Conservation (phyloP, 2,113 vertebrate species). For the Steatornis caripensis region DNA sequence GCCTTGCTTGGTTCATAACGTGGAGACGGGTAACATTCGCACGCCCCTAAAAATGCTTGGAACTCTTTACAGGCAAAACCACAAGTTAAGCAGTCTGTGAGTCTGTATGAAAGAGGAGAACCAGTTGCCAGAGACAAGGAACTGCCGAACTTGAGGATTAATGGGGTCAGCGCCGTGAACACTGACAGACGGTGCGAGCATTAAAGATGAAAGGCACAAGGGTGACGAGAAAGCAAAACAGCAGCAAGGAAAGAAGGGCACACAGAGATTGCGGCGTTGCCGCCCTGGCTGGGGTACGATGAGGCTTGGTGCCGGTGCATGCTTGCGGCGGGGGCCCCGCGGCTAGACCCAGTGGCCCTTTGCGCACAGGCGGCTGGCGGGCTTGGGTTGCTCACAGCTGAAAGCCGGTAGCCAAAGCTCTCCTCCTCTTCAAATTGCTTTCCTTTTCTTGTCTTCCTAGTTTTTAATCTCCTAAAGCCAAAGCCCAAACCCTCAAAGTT, state of each 20-base stretch:
- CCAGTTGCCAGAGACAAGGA: too few relatives aligned
- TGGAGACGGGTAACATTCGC: too few relatives aligned
- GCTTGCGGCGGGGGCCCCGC: too few relatives aligned
- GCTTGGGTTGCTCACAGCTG: not conserved
- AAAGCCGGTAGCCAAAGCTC: not conserved
- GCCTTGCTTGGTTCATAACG: not conserved
- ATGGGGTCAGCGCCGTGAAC: too few relatives aligned
- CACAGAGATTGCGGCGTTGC: accelerated
- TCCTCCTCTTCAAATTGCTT: not conserved
- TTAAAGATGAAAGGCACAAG: too few relatives aligned
- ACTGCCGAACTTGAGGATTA: not conserved
- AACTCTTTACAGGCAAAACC: too few relatives aligned
- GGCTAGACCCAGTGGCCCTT: too few relatives aligned
- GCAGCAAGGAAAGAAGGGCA: not conserved
- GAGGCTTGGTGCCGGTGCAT: too few relatives aligned
- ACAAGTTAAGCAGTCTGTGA: not conserved
- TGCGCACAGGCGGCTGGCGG: too few relatives aligned
- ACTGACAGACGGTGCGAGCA: accelerated
- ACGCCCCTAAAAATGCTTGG: not conserved
- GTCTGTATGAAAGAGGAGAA: too few relatives aligned
- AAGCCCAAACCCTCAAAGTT: not conserved
- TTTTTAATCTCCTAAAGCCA: not conserved
- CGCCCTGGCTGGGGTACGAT: too few relatives aligned
- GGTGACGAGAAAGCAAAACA: not conserved
- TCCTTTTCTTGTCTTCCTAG: too few relatives aligned